Base-by-base conservation (phyloP, 2,888 invertebrate species). In the Chrysotoxum bicinctum region DNA sequence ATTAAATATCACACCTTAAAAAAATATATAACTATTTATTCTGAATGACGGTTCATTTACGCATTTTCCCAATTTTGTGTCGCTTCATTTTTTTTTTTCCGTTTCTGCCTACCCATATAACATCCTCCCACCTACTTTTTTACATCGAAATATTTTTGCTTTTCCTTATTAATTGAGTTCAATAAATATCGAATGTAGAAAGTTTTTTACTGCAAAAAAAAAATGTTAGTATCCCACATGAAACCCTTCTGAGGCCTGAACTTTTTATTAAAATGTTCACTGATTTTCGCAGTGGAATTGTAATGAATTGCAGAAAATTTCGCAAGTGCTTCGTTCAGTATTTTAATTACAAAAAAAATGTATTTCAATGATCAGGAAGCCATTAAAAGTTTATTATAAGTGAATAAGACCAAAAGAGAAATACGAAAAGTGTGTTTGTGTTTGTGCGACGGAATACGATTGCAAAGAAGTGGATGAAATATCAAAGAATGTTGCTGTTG, bases 351-450 rank as follows among this genome's bases (percentile, higher is more conserved):
- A 50, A 68, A 60, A 68, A 60, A 64, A 58, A 79, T 60, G 19
- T 78, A 68, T 58, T 74, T 30, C 69, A 74, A 74, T 74, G 76
- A 86, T 86, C 82, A 78, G 86, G 76, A 86, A 78, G 82, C 77
- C 81, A 86, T 86, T 82, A 78, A 86, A 86, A 82, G 82, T 82
- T 77, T 77, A 43, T 76, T 60, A 70, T 66, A 82, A 86, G 82
- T 86, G 78, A 64, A 78, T 52, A 64, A 62, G 50, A 50, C 50
- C 48, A 50, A 68, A 58, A 50, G 43, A 43, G 43, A 62, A 60
- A 23, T 72, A 70, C 23, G 14, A 62, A 77, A 78, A 19, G 26
- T 26, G 40, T 43, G 43, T 64, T 50, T 30, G 64, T 70, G 68
- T 54, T 52, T 69, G 58, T 76, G 68, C 37, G 62, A 26, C 23